Evolutionary conservation across 2,888 invertebrate genomes (phyloP), one percentile per base, ranked within the genome.

Genomic region (Lithophane semibrunnea): DNA sequence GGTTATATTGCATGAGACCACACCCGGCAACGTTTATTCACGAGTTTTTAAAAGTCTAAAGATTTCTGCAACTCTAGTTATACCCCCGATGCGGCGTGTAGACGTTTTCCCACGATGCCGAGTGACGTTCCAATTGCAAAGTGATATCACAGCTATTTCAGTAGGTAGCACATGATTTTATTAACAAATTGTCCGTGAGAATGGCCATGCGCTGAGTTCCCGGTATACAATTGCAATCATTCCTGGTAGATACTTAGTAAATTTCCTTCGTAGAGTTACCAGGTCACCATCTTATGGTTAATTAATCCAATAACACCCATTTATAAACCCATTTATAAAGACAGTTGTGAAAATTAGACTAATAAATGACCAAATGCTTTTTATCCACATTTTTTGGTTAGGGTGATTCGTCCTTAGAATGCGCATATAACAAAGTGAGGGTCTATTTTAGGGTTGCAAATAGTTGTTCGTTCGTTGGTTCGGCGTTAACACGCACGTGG

Each of bases 1-100:
- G 94, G 94, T 93, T 92, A 92, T 91, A 88, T 89, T 90, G 92
- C 91, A 90, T 89, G 89, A 88, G 91, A 90, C 91, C 85, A 85
- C 89, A 88, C 85, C 88, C 74, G 82, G 75, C 74, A 79, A 79
- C 74, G 52, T 78, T 81, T 85, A 75, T 83, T 83, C 75, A 79
- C 70, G 56, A 79, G 70, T 49, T 85, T 86, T 75, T 73, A 89
- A 80, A 82, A 82, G 67, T 88, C 56, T 52, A 63, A 82, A 77
- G 72, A 83, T 72, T 77, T 65, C 69, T 82, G 82, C 74, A 79
- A 85, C 76, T 80, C 77, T 73, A 72, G 69, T 56, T 71, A 81
- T 73, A 83, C 83, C 70, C 76, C 74, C 75, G 61, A 65, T 69
- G 68, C 83, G 77, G 73, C 75, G 65, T 82, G 73, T 84, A 89